Evolutionary conservation across 2,113 vertebrate species (phyloP).

Genomic region (Atherinomorus stipes): DNA sequence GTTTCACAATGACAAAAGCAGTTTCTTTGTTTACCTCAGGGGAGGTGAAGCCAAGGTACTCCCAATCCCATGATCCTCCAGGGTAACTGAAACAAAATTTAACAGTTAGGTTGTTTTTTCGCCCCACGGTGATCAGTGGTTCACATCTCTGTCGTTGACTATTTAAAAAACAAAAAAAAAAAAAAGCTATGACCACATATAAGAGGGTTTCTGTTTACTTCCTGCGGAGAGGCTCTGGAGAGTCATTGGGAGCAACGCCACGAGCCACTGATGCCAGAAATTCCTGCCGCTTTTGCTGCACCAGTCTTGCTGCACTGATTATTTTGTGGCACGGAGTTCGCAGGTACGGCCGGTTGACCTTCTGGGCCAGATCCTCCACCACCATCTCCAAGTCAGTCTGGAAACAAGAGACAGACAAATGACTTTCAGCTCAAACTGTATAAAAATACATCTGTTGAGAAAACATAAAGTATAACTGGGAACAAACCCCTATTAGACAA

Average conservation of each 20-base stretch:
- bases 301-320: constrained; percentile 94
- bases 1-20: neutral
- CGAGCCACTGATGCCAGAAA: constrained; percentile 97
- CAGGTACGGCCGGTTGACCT: constrained; percentile 98
- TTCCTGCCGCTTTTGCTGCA: constrained; percentile 98
- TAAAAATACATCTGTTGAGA: neutral
- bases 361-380: constrained; percentile 98
- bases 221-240: constrained; percentile 92
- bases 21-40: constrained; percentile 88
- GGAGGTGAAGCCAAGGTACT: constrained; percentile 97
- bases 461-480: neutral
- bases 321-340: constrained; percentile 98
- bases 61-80: constrained; percentile 99
- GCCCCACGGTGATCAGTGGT: neutral
- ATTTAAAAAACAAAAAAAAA: neutral
- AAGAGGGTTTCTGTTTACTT: constrained; percentile 79
- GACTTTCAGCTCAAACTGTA: neutral
- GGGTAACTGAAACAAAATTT: constrained; percentile 87
- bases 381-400: constrained; percentile 99
- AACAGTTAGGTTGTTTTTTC: neutral
- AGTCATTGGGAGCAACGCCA: constrained; percentile 97
- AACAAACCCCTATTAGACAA: too few relatives aligned
- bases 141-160: neutral
- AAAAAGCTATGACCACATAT: neutral
- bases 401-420: neutral